Percentiles rank a stretch among this genome's conserved stretches.
phyloP scores from a whole-genome alignment of 2,888 invertebrate species.

The Dendrolimus pini region DNA sequence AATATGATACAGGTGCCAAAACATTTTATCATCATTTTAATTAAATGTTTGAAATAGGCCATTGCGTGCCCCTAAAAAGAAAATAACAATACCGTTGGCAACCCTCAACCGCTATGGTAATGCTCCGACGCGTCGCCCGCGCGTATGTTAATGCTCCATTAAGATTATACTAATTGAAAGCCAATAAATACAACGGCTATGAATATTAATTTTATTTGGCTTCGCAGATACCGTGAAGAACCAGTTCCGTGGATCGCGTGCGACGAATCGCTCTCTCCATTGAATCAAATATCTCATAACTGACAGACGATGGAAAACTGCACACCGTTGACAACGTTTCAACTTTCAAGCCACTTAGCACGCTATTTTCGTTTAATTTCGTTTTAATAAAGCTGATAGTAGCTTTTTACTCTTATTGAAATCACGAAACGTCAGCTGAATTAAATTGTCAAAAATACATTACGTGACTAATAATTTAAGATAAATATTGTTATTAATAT shows the following conservation, averaged over 20 bases:
- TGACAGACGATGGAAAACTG: conserved; percentile 10
- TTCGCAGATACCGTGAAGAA: conserved; percentile 42
- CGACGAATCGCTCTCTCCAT: conserved; percentile 27
- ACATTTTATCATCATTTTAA: too few relatives aligned
- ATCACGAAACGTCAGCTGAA: neutral
- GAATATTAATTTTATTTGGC: conserved; percentile 75
- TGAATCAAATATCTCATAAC: conserved; percentile 20
- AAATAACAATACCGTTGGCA: conserved; percentile 28
- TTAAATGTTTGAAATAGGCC: too few relatives aligned
- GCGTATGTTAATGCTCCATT: conserved; percentile 75
- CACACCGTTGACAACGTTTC: neutral
- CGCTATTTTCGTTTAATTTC: neutral
- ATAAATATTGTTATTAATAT: too few relatives aligned
- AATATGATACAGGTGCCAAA: too few relatives aligned
- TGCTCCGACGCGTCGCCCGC: conserved; percentile 56
- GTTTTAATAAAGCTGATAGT: neutral
- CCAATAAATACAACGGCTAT: conserved; percentile 77
- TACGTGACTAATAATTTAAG: neutral
- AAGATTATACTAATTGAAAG: conserved; percentile 77
- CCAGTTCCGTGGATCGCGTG: conserved; percentile 47
- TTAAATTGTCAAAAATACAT: neutral
- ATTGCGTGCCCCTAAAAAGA: neutral
- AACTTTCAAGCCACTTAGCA: neutral
- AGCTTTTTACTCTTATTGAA: neutral
- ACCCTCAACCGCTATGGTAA: conserved; percentile 46